These are phyloP conservation scores for Tetranychus truncatus DNA, from an alignment of 2,888 invertebrate genomes.

Conservation along the genomic window DNA sequence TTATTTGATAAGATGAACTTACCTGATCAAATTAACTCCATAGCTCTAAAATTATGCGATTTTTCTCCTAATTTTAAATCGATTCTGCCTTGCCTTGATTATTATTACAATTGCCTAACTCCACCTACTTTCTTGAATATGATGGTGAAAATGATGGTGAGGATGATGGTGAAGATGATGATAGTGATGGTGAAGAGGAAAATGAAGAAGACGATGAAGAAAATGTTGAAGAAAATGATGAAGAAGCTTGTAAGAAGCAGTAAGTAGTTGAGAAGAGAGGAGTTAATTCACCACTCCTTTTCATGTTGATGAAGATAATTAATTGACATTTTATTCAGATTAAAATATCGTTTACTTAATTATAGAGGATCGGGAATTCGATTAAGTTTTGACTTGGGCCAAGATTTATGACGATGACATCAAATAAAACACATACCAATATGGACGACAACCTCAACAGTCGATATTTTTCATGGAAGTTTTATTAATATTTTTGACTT, in stretches of 20 bases:
- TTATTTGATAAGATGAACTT: too few species aligned
- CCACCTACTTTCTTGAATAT: neutral
- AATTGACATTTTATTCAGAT: slow-evolving; percentile 1
- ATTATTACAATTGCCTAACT: neutral
- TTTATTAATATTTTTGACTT: neutral
- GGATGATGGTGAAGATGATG: too few species aligned
- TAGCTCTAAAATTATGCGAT: too few species aligned
- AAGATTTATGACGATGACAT: neutral
- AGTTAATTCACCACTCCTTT: too few species aligned
- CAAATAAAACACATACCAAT: neutral
- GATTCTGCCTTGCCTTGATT: too few species aligned
- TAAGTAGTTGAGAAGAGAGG: too few species aligned
- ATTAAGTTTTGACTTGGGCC: neutral
- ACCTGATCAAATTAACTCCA: too few species aligned
- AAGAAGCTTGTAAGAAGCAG: too few species aligned
- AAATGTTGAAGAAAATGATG: too few species aligned
- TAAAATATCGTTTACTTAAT: neutral
- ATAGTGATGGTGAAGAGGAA: too few species aligned
- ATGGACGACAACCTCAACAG: neutral
- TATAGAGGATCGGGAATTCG: neutral
- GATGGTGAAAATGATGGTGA: neutral
- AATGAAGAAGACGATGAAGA: too few species aligned
- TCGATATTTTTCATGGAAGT: neutral
- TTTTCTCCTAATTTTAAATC: too few species aligned
- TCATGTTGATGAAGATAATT: neutral